Base-by-base conservation (phyloP, 2,888 invertebrate genomes). In the Calameuta idolon region DNA sequence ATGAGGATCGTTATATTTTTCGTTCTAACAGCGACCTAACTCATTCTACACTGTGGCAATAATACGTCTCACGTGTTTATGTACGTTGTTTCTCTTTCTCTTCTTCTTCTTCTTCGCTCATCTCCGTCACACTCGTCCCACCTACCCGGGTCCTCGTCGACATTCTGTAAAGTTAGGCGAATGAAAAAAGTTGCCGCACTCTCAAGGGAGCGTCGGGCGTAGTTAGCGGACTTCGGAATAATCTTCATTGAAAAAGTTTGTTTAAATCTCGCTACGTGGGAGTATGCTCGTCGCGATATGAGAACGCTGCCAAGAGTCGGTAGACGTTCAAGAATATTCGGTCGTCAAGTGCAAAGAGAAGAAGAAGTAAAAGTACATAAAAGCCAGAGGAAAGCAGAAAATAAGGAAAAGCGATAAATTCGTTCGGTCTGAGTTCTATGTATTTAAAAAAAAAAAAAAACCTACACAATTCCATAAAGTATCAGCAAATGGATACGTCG, bases 241-340 rank as follows among this genome's bases (percentile, higher is more conserved):
- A 90, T 90, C 90, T 91, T 91, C 90, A 91, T 91, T 90, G 90
- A 89, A 90, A 91, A 91, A 91, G 90, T 91, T 90, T 84, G 81
- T 78, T 79, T 81, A 78, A 79, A 84, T 75, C 71, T 77, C 33
- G 77, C 75, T 34, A 71, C 75, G 75, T 34, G 71, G 12, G 71
- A 71, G 71, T 71, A 34, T 12, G 71, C 31, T 71, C 71, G 71
- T 31, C 71, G 31, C 71, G 71, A 71, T 71, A 71, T 71, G 71
- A 71, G 71, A 23, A 55, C 55, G 55, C 9, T 55, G 55, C 55
- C 55, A 77, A 74, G 37, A 34, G 35, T 69, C 12, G 9, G 68
- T 40, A 31, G n/a, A 12, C 74, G 73, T 34, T 23, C n/a, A 31
- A 69, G 68, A 34, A 74, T 74, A 74, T 69, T 69, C 33, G 34